Evolutionary conservation across 1,140 invertebrate genomes (phyloP).

Genomic region (Chrysoperla carnea): DNA sequence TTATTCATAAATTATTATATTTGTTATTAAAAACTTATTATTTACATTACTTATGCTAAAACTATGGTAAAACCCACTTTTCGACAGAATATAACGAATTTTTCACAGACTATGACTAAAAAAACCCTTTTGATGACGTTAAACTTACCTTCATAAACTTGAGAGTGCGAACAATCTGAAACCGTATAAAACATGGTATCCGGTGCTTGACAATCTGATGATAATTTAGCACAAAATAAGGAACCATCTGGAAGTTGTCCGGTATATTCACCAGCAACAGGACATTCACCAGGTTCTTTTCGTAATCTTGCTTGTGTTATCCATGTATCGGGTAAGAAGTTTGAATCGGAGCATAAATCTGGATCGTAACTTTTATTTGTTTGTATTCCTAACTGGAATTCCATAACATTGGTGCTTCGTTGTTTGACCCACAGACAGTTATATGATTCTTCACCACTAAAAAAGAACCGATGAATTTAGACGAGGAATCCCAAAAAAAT

Average conservation of each 20-base stretch:
- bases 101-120: not conserved
- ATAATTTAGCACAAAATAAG: slow-evolving; percentile 49
- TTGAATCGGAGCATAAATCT: slow-evolving; percentile 25
- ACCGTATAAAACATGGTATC: slow-evolving; percentile 59
- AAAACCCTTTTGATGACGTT: slow-evolving; percentile 3
- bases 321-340: slow-evolving; percentile 34
- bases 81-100: too few species aligned
- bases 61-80: too few species aligned
- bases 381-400: slow-evolving; percentile 36
- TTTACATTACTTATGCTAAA: too few species aligned
- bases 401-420: slow-evolving; percentile 42
- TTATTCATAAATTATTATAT: too few species aligned
- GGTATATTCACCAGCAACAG: slow-evolving; percentile 48
- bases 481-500: not conserved
- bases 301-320: slow-evolving; percentile 43
- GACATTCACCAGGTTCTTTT: slow-evolving; percentile 32
- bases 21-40: too few species aligned
- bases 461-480: slow-evolving; percentile 13
- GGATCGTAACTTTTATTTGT: slow-evolving; percentile 14
- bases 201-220: slow-evolving; percentile 47
- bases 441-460: slow-evolving; percentile 43
- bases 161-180: slow-evolving; percentile 36
- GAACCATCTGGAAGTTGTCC: slow-evolving; percentile 45
- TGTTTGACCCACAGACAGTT: slow-evolving; percentile 43
- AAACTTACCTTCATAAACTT: slow-evolving; percentile 43